Evolutionary conservation across 2,113 vertebrate genomes (phyloP).

Genomic region (Colinus virginianus): DNA sequence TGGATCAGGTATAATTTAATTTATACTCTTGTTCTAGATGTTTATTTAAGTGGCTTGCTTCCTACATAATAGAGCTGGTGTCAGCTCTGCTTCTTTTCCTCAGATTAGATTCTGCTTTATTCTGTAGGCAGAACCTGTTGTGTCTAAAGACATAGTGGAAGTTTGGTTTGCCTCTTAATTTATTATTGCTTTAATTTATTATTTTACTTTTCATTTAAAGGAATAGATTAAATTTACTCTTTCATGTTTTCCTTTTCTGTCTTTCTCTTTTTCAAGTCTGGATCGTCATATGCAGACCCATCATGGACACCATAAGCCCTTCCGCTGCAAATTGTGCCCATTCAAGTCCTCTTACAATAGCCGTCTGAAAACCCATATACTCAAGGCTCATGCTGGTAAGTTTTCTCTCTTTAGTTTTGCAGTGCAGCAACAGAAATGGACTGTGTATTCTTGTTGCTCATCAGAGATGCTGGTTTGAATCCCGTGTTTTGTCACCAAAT

Average conservation of each 20-base stretch:
- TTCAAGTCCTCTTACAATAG: constrained; percentile 98
- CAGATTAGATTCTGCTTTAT: not conserved
- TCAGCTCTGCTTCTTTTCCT: not conserved
- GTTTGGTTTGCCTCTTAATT: not conserved
- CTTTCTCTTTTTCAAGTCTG: constrained; percentile 79
- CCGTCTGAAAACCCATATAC: constrained; percentile 96
- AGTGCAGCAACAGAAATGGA: not conserved
- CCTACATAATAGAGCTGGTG: not conserved
- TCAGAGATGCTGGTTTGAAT: constrained; percentile 9
- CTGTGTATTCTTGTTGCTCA: not conserved
- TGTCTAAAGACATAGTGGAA: not conserved
- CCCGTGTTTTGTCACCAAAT: not conserved
- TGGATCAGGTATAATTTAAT: not conserved
- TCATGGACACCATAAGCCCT: constrained; percentile 97
- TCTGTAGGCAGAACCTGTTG: not conserved
- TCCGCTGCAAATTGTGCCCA: constrained; percentile 97
- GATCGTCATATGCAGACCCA: constrained; percentile 98
- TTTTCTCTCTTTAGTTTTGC: constrained; percentile 25
- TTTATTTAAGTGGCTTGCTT: constrained; percentile 19
- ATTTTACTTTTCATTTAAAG: not conserved
- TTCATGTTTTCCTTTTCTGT: constrained; percentile 5
- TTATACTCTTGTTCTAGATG: not conserved
- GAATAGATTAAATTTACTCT: not conserved
- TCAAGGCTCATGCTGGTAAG: constrained; percentile 96
- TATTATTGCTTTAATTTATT: not conserved